Evolutionary conservation across 2,888 invertebrate species (phyloP).

Genomic region (Pteria penguin): DNA sequence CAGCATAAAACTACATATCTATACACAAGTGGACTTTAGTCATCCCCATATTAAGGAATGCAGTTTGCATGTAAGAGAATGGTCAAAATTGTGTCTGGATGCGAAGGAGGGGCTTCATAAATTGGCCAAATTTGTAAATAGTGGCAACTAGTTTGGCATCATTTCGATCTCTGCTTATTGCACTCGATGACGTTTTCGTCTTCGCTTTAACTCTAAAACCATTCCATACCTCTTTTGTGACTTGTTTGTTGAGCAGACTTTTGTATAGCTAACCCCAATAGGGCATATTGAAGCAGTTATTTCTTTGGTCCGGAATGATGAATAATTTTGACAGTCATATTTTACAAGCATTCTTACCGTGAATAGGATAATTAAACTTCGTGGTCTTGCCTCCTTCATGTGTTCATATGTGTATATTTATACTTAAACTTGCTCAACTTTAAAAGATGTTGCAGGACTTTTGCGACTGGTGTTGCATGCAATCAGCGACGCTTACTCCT

Average conservation of each 20-base stretch:
- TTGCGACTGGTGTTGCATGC: no score
- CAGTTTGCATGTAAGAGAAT: constrained; percentile 2
- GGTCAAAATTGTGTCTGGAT: constrained; percentile 25
- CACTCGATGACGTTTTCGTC: background rate
- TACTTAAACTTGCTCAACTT: no score
- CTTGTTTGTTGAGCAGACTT: background rate
- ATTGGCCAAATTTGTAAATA: constrained; percentile 18
- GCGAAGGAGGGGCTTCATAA: constrained; percentile 16
- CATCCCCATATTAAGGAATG: constrained; percentile 19
- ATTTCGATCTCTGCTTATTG: background rate
- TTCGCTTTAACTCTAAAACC: background rate
- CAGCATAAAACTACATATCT: constrained; percentile 23
- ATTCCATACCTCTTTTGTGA: background rate
- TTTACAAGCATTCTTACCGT: no score
- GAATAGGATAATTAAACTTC: no score
- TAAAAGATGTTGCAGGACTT: no score
- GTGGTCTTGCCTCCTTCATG: no score
- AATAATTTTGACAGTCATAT: constrained; percentile 12
- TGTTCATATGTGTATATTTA: no score
- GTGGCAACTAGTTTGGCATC: constrained; percentile 4
- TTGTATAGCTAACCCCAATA: background rate
- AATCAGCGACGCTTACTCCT: no score
- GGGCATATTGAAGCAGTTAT: background rate
- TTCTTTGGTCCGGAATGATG: constrained; percentile 4
- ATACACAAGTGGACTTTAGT: constrained; percentile 19